Conservation (phyloP, 2,888 invertebrate species). For the Onthophagus sagittarius region DNA sequence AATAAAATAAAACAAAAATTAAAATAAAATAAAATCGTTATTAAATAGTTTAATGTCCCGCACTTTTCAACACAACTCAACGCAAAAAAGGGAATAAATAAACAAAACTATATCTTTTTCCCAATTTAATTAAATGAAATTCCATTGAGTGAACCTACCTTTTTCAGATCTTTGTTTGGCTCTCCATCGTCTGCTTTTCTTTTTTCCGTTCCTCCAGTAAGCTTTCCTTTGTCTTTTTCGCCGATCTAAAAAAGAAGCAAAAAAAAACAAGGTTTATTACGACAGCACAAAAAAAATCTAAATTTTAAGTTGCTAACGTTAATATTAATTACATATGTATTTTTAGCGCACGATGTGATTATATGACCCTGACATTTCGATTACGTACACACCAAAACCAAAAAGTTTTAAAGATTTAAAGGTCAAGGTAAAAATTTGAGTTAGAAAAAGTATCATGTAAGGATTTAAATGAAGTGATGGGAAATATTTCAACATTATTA, state of each 20-base stretch:
- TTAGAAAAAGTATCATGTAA: not conserved
- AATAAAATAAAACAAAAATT: not conserved
- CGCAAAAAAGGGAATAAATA: not conserved
- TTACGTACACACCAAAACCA: not conserved
- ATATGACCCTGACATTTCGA: not conserved
- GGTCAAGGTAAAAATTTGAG: not conserved
- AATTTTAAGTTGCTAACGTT: too few species aligned
- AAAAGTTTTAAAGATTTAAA: not conserved
- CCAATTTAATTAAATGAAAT: not conserved
- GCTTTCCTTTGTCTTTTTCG: constrained; percentile 62
- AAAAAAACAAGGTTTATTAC: not conserved
- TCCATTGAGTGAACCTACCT: constrained; percentile 54
- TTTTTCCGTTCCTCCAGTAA: constrained; percentile 68
- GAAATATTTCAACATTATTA: too few species aligned
- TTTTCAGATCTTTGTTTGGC: constrained; percentile 79
- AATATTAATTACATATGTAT: not conserved
- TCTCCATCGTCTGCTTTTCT: constrained; percentile 80
- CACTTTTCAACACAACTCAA: too few species aligned
- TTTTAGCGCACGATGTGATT: not conserved
- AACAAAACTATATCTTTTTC: not conserved
- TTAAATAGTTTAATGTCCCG: not conserved
- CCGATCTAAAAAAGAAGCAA: constrained; percentile 50
- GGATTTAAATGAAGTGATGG: too few species aligned
- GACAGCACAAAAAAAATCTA: not conserved
- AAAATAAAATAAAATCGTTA: not conserved